phyloP scores from a whole-genome alignment of 2,888 invertebrate genomes.

The Stenoptilia bipunctidactyla region DNA sequence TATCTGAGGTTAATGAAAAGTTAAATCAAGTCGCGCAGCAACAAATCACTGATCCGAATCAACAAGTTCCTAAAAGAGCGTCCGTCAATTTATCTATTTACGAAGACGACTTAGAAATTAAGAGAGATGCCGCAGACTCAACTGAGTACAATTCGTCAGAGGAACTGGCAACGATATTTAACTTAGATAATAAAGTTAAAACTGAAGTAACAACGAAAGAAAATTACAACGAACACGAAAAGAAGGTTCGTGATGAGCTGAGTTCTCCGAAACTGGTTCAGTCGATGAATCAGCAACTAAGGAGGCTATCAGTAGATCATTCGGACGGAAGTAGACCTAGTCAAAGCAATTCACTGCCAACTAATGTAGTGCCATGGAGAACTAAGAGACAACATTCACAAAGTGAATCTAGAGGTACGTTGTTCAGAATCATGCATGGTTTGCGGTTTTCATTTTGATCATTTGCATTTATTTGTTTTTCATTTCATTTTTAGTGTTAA shows the following conservation, averaged over 20 bases:
- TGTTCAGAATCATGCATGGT: constrained; percentile 56
- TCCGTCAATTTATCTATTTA: constrained; percentile 55
- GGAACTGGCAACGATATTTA: constrained; percentile 75
- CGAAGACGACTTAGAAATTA: constrained; percentile 52
- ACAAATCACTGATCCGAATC: constrained; percentile 17
- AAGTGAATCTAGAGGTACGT: constrained; percentile 65
- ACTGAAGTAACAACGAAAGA: constrained; percentile 20
- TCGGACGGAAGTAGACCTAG: constrained; percentile 48
- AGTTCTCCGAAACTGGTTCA: constrained; percentile 63
- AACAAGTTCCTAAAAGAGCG: constrained; percentile 35
- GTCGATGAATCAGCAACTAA: constrained; percentile 54
- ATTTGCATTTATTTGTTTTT: constrained; percentile 39
- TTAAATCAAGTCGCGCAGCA: constrained; percentile 36
- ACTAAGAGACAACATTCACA: constrained; percentile 60
- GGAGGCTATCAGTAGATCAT: constrained; percentile 51
- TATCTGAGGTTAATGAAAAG: constrained; percentile 42
- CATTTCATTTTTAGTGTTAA: constrained; percentile 19
- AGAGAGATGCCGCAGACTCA: constrained; percentile 48
- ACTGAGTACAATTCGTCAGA: constrained; percentile 76
- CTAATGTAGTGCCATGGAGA: constrained; percentile 61
- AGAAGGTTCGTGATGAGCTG: constrained; percentile 40
- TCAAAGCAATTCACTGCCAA: constrained; percentile 60
- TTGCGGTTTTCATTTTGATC: constrained; percentile 56
- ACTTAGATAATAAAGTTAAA: constrained; percentile 36
- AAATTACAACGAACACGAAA: constrained; percentile 25